phyloP scores from a whole-genome alignment of 2,797 vertebrate species.

The Salmo trutta region DNA sequence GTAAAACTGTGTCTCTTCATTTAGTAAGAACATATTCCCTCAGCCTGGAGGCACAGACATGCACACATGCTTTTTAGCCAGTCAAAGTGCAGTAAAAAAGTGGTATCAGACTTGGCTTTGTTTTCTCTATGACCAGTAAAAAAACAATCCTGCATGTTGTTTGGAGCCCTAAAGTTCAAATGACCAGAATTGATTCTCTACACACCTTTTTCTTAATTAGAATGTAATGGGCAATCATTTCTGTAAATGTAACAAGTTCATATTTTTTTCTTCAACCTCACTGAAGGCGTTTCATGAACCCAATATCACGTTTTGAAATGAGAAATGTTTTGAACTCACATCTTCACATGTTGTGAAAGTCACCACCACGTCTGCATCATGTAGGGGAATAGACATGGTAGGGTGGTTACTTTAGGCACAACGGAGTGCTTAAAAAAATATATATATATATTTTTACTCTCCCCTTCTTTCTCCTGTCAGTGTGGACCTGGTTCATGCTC shows the following conservation, averaged over 20 bases:
- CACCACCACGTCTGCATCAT: neutral
- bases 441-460: too few species aligned
- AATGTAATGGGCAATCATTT: neutral
- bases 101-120: neutral
- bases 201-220: neutral
- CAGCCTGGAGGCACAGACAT: slow-evolving; percentile 1
- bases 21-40: slow-evolving; percentile 27
- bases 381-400: neutral
- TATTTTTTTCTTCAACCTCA: too few species aligned
- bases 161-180: neutral
- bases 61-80: neutral
- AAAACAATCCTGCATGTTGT: neutral
- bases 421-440: too few species aligned
- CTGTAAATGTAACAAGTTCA: neutral
- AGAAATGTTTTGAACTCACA: slow-evolving; percentile 1
- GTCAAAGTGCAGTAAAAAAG: neutral
- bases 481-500: slow-evolving; percentile 92
- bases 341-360: slow-evolving; percentile 25
- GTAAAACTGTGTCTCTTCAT: slow-evolving; percentile 24
- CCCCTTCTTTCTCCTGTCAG: slow-evolving; percentile 57
- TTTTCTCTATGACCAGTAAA: neutral
- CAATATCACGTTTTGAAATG: neutral
- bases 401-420: neutral
- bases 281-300: slow-evolving; percentile 4
- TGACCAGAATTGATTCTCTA: neutral